Percentiles rank a stretch among this genome's conserved stretches.
Evolutionary conservation across 2,888 invertebrate genomes (phyloP).

Genomic region (Noctua pronuba): DNA sequence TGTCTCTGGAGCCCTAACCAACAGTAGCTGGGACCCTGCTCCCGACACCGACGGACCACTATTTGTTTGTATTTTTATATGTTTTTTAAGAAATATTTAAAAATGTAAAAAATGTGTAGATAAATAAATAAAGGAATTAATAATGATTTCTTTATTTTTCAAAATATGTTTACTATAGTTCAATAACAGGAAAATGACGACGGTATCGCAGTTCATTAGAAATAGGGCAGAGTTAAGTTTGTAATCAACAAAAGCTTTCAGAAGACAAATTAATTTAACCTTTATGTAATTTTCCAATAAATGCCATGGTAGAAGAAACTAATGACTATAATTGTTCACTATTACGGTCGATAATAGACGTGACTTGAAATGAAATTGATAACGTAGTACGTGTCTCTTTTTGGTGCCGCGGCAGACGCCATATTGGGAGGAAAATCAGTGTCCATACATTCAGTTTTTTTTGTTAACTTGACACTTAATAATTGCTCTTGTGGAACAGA

Average conservation of each 20-base stretch:
- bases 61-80: too few species aligned
- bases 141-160: too few species aligned
- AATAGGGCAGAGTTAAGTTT: background rate
- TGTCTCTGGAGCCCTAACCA: too few species aligned
- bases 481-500: background rate
- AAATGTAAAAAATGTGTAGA: too few species aligned
- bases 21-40: too few species aligned
- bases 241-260: background rate
- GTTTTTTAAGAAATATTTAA: too few species aligned
- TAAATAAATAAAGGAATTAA: too few species aligned
- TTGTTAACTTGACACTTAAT: background rate
- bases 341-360: constrained; percentile 13
- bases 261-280: constrained; percentile 2
- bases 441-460: background rate
- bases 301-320: background rate
- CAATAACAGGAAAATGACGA: background rate
- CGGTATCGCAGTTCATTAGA: fast-evolving
- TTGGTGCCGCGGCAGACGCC: background rate
- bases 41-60: too few species aligned
- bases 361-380: constrained; percentile 31
- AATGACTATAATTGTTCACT: constrained; percentile 27
- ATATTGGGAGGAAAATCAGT: constrained; percentile 8
- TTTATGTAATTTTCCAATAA: constrained; percentile 10
- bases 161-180: background rate
- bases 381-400: constrained; percentile 21